Evolutionary conservation across 2,113 vertebrate species (phyloP), one percentile per base, ranked within the genome.

Genomic region (Muscicapa adusta): DNA sequence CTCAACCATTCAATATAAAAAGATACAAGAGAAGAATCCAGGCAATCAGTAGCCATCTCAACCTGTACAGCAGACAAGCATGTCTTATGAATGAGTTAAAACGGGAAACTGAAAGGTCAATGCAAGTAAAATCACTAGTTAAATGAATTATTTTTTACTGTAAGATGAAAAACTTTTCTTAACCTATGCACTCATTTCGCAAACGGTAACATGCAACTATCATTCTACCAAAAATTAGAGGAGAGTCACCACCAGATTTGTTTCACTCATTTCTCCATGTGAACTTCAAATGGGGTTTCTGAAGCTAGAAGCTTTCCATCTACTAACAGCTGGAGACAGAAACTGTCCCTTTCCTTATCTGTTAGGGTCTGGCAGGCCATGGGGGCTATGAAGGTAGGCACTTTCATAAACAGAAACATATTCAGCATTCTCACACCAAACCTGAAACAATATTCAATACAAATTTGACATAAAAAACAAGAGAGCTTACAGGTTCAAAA

Each of bases 151-250:
- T 47, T 93, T 87, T 80, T 88, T 61, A 68, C 42, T 48, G 10
- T 56, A 76, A 89, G 20, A 57, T 91, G 28, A 81, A 92, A 73
- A 83, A 38, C 47, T 58, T 78, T 61, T 78, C 74, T 82, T 57
- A 73, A 68, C 29, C 74, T 82, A 73, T 54, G 51, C 75, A 81
- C 74, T 91, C 67, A 76, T 83, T 93, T 93, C 85, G 93, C 78
- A 93, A 66, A 43, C 0, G 3, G 53, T 61, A 29, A 88, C 7
- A 2, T 42, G 43, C 26, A 57, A 61, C 56, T 67, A 71, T 18
- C 68, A 40, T 60, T 87, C 63, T 33, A 75, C 33, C 57, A 94
- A 96, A 96, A 87, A 91, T 48, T 38, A 82, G 29, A 77, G 54
- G 34, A 36, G 19, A 75, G 54, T 45, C 43, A 58, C 40, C 83